These are phyloP conservation scores for Morbakka virulenta DNA, from an alignment of 30 jellyfish, hydroid and myxozoan genomes.

Conservation along the genomic window DNA sequence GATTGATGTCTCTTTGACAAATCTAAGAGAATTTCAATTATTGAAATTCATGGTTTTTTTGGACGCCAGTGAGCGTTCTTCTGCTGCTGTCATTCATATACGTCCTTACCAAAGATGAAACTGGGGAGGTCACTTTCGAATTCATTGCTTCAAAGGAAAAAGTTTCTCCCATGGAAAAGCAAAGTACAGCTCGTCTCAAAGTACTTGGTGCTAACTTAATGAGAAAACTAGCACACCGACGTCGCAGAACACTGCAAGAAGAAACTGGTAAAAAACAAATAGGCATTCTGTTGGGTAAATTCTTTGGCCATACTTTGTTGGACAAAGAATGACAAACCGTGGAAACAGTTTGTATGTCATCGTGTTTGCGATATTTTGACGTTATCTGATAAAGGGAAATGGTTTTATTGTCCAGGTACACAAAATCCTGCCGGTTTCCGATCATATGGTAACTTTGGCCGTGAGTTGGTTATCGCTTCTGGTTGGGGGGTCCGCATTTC, in stretches of 20 bases:
- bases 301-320: conserved; percentile 22
- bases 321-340: conserved; percentile 10
- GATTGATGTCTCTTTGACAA: background rate
- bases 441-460: background rate
- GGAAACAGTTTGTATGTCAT: conserved; percentile 30
- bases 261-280: background rate
- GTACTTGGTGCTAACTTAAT: conserved; percentile 14
- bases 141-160: conserved; percentile 57
- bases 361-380: conserved; percentile 1
- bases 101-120: conserved; percentile 16
- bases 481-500: conserved; percentile 55
- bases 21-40: background rate
- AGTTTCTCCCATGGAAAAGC: conserved; percentile 47
- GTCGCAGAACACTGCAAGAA: background rate
- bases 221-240: conserved; percentile 8
- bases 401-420: conserved; percentile 25
- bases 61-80: conserved; percentile 51
- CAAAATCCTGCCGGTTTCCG: conserved; percentile 21
- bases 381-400: background rate
- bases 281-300: conserved; percentile 37
- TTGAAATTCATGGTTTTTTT: conserved; percentile 66
- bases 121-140: conserved; percentile 33
- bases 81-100: conserved; percentile 49
- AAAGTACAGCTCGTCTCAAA: conserved; percentile 49
- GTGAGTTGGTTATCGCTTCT: background rate